Evolutionary conservation across 2,113 vertebrate species (phyloP).

Genomic region (Oncorhynchus kisutch): DNA sequence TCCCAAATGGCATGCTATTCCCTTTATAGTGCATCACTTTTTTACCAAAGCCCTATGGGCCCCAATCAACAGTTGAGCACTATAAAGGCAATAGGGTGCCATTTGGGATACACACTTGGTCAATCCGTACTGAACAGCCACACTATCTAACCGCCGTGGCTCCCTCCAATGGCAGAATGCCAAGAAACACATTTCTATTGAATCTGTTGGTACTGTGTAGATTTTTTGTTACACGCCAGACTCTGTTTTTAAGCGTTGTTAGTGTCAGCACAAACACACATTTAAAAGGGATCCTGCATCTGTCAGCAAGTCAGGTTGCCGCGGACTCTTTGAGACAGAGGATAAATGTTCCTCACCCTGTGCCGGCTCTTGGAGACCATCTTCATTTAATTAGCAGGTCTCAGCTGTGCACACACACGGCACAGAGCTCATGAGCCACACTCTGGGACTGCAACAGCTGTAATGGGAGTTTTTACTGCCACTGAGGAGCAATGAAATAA

Average conservation of each 20-base stretch:
- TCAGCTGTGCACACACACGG: conserved; percentile 64
- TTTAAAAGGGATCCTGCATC: conserved; percentile 31
- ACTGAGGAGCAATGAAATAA: conserved; percentile 60
- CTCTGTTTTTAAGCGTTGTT: conserved; percentile 13
- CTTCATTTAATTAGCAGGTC: conserved; percentile 70
- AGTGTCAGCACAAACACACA: conserved; percentile 14
- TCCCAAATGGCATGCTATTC: no score
- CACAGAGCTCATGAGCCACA: conserved; percentile 38
- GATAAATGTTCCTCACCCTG: conserved; percentile 47
- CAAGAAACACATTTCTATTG: neutral
- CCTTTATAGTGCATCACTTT: no score
- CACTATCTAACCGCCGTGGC: conserved; percentile 26
- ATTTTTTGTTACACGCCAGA: conserved; percentile 18
- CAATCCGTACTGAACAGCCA: no score
- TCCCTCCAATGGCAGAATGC: conserved; percentile 22
- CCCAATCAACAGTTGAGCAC: no score
- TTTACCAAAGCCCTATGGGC: no score
- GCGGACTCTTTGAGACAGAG: conserved; percentile 40
- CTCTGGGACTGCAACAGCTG: conserved; percentile 42
- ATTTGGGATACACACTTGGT: conserved; percentile 1
- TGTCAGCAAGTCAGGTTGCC: conserved; percentile 25
- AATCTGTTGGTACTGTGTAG: neutral
- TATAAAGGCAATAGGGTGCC: neutral
- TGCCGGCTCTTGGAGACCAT: conserved; percentile 48
- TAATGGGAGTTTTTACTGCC: conserved; percentile 53